Percentiles rank a stretch among this genome's conserved stretches.
These are phyloP conservation scores for Lepus europaeus DNA, from an alignment of 2,113 vertebrate genomes.

Conservation along the genomic window DNA sequence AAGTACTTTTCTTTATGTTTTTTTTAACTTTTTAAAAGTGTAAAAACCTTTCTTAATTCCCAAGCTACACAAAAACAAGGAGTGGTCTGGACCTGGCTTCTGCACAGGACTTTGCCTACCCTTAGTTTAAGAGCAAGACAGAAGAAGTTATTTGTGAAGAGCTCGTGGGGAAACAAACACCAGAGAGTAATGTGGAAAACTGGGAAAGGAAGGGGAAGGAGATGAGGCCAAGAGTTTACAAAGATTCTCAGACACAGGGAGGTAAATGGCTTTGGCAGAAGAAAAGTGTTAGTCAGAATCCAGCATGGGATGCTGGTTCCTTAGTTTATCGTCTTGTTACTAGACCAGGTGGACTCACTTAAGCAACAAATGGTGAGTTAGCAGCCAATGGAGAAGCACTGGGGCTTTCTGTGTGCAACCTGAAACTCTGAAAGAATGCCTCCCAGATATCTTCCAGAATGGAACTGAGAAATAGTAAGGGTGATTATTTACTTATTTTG, in stretches of 20 bases:
- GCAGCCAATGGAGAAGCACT: no score
- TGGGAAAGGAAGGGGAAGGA: neutral
- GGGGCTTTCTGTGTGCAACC: no score
- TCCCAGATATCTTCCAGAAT: no score
- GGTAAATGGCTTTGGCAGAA: slow-evolving; percentile 6
- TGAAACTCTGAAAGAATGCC: no score
- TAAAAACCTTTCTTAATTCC: no score
- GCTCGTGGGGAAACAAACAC: neutral
- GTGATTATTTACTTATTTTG: no score
- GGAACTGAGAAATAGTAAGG: no score
- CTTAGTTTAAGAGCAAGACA: neutral
- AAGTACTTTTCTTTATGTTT: slow-evolving; percentile 34
- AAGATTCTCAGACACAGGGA: slow-evolving; percentile 10
- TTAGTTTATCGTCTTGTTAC: slow-evolving; percentile 10
- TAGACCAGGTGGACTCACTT: neutral
- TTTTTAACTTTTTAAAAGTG: neutral
- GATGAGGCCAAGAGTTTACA: neutral
- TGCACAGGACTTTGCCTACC: neutral
- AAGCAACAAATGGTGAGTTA: no score
- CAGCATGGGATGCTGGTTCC: neutral
- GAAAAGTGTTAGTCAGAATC: neutral
- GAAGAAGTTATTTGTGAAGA: slow-evolving; percentile 11
- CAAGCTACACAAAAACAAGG: neutral
- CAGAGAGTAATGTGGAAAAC: neutral
- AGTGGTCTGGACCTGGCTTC: neutral